A percentile compares a stretch with the other conserved stretches of the same genome.
These are phyloP conservation scores for Cassiopea andromeda DNA, from an alignment of 30 jellyfish, hydroid and myxozoan genomes.

Conservation along the genomic window DNA sequence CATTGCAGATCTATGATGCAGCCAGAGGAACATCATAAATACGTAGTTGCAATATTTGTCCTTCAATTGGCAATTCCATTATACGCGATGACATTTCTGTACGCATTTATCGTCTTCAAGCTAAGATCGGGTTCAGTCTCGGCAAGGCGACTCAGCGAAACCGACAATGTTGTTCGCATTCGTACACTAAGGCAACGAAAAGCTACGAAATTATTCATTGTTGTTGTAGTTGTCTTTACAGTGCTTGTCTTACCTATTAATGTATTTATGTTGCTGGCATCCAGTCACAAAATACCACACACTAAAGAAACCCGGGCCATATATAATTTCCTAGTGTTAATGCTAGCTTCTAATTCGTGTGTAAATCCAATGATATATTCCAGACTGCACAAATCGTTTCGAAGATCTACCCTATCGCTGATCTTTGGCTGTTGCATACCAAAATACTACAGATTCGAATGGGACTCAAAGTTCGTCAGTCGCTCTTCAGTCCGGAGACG, in stretches of 20 bases:
- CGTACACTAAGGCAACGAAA: slow-evolving; percentile 70
- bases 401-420: slow-evolving; percentile 56
- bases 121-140: slow-evolving; percentile 62
- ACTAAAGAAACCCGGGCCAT: neutral
- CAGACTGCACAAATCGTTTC: slow-evolving; percentile 87
- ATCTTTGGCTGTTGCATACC: slow-evolving; percentile 80
- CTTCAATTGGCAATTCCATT: slow-evolving; percentile 77
- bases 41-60: slow-evolving; percentile 29
- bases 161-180: slow-evolving; percentile 63
- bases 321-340: slow-evolving; percentile 43
- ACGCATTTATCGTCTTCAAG: slow-evolving; percentile 62
- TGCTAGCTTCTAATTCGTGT: slow-evolving; percentile 78
- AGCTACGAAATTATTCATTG: slow-evolving; percentile 78
- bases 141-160: slow-evolving; percentile 71
- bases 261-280: slow-evolving; percentile 46
- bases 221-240: slow-evolving; percentile 72
- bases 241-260: slow-evolving; percentile 82
- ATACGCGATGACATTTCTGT: slow-evolving; percentile 65
- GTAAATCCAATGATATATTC: slow-evolving; percentile 95
- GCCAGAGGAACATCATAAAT: neutral
- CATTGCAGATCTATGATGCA: slow-evolving; percentile 3
- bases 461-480: slow-evolving; percentile 71
- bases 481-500: slow-evolving; percentile 56
- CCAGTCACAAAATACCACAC: slow-evolving; percentile 1
- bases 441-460: slow-evolving; percentile 62